Percentiles rank a stretch among this genome's conserved stretches.
Conservation (phyloP, 2,797 vertebrate species). For the Enteromius argenteus region DNA sequence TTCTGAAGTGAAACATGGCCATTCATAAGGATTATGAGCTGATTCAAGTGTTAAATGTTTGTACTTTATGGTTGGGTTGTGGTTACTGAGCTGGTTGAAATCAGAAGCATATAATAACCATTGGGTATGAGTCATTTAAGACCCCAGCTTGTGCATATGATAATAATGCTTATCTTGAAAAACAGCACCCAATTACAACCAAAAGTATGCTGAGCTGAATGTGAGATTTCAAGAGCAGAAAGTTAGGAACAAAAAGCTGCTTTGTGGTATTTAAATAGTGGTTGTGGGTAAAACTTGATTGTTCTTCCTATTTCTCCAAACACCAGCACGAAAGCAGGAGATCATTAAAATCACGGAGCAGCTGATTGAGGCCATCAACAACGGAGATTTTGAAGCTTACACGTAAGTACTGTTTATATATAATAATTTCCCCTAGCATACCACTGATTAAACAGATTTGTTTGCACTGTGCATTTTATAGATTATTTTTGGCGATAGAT, state of each 20-base stretch:
- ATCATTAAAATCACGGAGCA: slow-evolving; percentile 99
- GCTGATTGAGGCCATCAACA: slow-evolving; percentile 98
- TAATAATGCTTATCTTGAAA: background rate
- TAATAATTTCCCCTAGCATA: background rate
- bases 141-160: background rate
- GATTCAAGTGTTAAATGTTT: background rate
- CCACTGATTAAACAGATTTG: background rate
- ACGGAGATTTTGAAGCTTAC: slow-evolving; percentile 98
- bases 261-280: slow-evolving; percentile 17
- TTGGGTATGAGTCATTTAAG: background rate
- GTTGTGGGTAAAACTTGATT: background rate
- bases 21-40: background rate
- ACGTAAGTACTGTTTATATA: slow-evolving; percentile 83
- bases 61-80: background rate
- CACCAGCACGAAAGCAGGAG: slow-evolving; percentile 95
- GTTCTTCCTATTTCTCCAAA: slow-evolving; percentile 34
- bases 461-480: background rate
- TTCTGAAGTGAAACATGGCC: background rate
- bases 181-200: background rate
- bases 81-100: slow-evolving; percentile 6
- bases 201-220: background rate
- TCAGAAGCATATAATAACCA: background rate
- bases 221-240: background rate
- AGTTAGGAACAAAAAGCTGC: background rate
- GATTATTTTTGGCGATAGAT: background rate